Evolutionary conservation across 2,888 invertebrate genomes (phyloP), one percentile per base, ranked within the genome.

Genomic region (Osedax frankpressi): DNA sequence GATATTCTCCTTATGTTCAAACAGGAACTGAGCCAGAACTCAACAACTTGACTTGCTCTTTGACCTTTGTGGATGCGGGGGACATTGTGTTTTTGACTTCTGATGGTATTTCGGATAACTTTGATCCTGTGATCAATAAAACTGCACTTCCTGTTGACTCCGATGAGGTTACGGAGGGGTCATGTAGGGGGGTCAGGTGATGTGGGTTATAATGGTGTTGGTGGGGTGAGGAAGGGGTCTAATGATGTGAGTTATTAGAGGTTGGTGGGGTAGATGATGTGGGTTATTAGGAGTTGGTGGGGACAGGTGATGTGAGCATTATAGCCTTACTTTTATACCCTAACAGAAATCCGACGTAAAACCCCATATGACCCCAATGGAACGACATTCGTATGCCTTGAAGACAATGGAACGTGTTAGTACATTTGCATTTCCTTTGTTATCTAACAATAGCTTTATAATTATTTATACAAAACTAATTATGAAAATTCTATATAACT

Each of bases 21-120:
- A 44, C 19, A 44, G 44, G 92, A 28, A 91, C 90, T 80, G 81
- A 82, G 73, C 93, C 93, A 0, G 93, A 93, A 85, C 86, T 93
- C 67, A 90, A 91, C 81, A 93, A 93, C 84, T 87, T 93, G 71
- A 93, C 93, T 0, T 88, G 92, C 77, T 90, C 91, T 0, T 88
- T 93, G 87, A 92, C 91, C 0, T 89, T 90, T 75, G 87, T 91
- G 6, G 90, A 91, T 78, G 86, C 87, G 69, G 92, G 90, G 11
- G 93, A 93, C 81, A 89, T 93, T 75, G 90, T 93, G 28, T 90
- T 92, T 83, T 87, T 93, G 24, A 92, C 92, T 0, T 91, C 91
- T n/a, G 93, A 93, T 81, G 93, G 93, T 3, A 88, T 93, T 30
- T 91, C 92, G 3, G 93, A 93, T 82, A 93, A 93, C 83, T 92